A percentile compares a stretch with the other conserved stretches of the same genome.
Evolutionary conservation across 2,797 vertebrate genomes (phyloP).

Genomic region (Lates japonicus): DNA sequence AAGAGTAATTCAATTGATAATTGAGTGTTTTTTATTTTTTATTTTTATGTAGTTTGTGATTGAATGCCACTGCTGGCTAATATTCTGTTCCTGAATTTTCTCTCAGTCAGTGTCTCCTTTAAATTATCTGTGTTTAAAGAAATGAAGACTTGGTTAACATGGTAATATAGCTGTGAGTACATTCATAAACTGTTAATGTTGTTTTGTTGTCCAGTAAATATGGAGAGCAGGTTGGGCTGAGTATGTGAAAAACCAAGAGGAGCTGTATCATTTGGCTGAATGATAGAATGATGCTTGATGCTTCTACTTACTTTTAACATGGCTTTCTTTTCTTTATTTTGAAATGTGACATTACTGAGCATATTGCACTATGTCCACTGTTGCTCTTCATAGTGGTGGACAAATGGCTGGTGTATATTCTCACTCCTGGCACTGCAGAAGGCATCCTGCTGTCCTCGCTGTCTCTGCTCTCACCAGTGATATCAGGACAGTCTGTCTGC

Average conservation of each 20-base stretch:
- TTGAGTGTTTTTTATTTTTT: too few species aligned
- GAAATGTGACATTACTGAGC: not conserved
- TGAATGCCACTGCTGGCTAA: too few species aligned
- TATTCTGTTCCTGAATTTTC: too few species aligned
- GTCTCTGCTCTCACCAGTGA: not conserved
- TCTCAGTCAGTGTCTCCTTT: too few species aligned
- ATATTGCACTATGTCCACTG: not conserved
- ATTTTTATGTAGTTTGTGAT: too few species aligned
- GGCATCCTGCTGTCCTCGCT: not conserved
- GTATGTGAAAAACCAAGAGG: not conserved
- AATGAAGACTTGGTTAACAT: too few species aligned
- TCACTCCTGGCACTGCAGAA: not conserved
- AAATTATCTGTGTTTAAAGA: too few species aligned
- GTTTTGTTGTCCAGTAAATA: not conserved
- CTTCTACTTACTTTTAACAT: too few species aligned
- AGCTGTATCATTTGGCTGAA: not conserved
- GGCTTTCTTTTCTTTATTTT: not conserved
- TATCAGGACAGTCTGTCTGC: not conserved
- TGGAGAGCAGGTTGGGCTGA: not conserved
- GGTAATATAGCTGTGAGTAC: too few species aligned
- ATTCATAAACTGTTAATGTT: too few species aligned
- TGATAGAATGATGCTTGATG: not conserved
- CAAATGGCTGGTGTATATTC: not conserved
- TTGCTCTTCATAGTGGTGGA: not conserved
- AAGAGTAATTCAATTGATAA: too few species aligned